Evolutionary conservation across 2,113 vertebrate genomes (phyloP), one percentile per base, ranked within the genome.

Genomic region (Xenopus borealis): DNA sequence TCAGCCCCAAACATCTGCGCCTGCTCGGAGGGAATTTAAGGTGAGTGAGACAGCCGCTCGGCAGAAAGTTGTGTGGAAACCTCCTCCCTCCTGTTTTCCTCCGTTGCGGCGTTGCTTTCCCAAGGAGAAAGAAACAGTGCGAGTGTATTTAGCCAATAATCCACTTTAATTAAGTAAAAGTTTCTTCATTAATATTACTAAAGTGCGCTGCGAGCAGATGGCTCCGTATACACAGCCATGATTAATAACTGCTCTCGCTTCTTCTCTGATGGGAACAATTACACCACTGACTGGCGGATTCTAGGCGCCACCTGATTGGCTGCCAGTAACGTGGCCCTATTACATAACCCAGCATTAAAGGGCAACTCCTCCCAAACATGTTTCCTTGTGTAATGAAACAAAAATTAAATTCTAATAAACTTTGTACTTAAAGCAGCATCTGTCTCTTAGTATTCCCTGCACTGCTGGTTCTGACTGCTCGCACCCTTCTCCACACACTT

Each of bases 131-230:
- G 1, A 20, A 72, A 59, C 46, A 1, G 57, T 62, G 55, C 17
- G 58, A 65, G 62, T 23, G 4, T 11, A 30, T 6, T 47, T 40
- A 65, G 72, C 75, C 80, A 79, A 82, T 84, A 81, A 78, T 67
- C 58, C 68, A 40, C 66, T 80, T 78, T 82, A 83, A 83, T 85
- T 78, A 82, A 81, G 80, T 75, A 66, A 59, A 77, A 81, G 73
- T 76, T 79, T 27, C 69, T 69, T 81, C 71, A 70, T 81, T 84
- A 67, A 62, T 79, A 76, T n/a, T 0, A 0, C 53, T 78, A 62
- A 70, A 83, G n/a, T 20, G 46, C 70, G 52, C 82, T 33, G 12
- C 59, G 13, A 75, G 20, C 72, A 59, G 79, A 79, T 78, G 73
- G 73, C 46, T 44, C 18, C n/a, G 10, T 40, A 46, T 33, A 75